These are phyloP conservation scores for Conus canariensis DNA, from an alignment of 2,888 invertebrate species.

Conservation along the genomic window DNA sequence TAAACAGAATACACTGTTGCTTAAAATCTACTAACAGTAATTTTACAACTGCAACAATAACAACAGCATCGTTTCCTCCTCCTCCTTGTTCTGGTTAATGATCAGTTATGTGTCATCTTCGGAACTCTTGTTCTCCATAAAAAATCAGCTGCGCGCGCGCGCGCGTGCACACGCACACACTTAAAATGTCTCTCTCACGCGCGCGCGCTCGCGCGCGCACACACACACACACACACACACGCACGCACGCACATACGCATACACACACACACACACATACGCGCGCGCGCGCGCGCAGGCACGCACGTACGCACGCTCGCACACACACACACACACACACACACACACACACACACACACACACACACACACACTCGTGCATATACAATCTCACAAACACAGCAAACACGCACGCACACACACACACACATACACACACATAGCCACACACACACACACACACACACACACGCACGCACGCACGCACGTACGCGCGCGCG, in stretches of 20 bases:
- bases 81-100: too few species aligned
- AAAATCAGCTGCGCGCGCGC: neutral
- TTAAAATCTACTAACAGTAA: too few species aligned
- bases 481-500: too few species aligned
- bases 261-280: neutral
- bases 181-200: too few species aligned
- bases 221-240: neutral
- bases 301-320: neutral
- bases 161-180: neutral
- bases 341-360: too few species aligned
- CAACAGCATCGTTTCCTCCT: too few species aligned
- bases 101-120: too few species aligned
- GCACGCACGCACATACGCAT: too few species aligned
- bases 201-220: neutral
- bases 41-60: too few species aligned
- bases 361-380: neutral
- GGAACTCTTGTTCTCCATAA: too few species aligned
- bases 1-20: too few species aligned
- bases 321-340: neutral
- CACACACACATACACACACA: conserved; percentile 6
- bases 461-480: too few species aligned
- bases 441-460: neutral
- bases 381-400: neutral
- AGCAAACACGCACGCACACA: neutral
- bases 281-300: neutral